phyloP scores from a whole-genome alignment of 1,140 invertebrate genomes.

The Danaus plexippus region DNA sequence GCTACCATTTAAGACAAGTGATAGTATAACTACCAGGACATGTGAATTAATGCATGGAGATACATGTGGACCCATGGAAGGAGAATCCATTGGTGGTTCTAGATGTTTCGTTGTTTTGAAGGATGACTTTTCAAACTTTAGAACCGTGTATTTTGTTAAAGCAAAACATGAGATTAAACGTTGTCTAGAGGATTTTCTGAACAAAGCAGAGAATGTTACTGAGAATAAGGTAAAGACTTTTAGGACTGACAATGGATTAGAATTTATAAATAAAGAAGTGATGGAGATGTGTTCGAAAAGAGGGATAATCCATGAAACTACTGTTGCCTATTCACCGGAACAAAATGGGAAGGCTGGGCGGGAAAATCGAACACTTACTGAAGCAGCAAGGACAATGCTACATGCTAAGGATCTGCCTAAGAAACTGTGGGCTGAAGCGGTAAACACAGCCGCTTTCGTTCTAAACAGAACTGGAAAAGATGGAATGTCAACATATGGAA shows the following conservation, averaged over 20 bases:
- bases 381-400: conserved; percentile 55
- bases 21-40: conserved; percentile 20
- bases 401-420: no score
- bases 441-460: conserved; percentile 45
- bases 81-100: conserved; percentile 20
- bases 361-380: conserved; percentile 59
- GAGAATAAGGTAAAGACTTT: conserved; percentile 41
- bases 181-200: no score
- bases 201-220: conserved; percentile 46
- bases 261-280: conserved; percentile 50
- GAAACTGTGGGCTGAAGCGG: conserved; percentile 57
- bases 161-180: conserved; percentile 51
- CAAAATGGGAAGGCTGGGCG: conserved; percentile 68
- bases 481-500: no score
- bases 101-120: conserved; percentile 39
- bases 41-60: conserved; percentile 61
- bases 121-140: conserved; percentile 54
- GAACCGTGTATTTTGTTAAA: conserved; percentile 53
- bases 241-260: no score
- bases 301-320: no score
- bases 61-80: conserved; percentile 61
- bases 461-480: conserved; percentile 51
- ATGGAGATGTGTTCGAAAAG: conserved; percentile 26
- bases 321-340: conserved; percentile 58
- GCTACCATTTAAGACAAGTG: conserved; percentile 18